These are phyloP conservation scores for Nipponacmea schrenckii DNA, from an alignment of 2,888 invertebrate species.

Conservation along the genomic window DNA sequence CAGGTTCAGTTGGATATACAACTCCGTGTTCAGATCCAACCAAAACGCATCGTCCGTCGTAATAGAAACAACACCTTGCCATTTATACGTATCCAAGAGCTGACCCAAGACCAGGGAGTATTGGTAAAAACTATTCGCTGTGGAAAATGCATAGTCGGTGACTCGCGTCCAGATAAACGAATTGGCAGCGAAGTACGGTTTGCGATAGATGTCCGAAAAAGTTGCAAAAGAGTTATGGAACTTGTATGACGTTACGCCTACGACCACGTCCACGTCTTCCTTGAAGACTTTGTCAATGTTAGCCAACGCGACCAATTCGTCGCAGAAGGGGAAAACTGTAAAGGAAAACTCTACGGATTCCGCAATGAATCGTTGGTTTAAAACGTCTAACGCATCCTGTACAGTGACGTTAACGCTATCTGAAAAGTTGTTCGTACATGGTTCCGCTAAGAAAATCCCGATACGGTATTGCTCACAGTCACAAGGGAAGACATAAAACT, in stretches of 20 bases:
- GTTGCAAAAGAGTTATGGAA: constrained; percentile 17
- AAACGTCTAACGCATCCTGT: neutral
- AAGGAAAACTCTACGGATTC: neutral
- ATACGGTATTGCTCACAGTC: neutral
- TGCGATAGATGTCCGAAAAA: constrained; percentile 15
- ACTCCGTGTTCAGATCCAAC: constrained; percentile 14
- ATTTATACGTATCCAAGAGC: constrained; percentile 5
- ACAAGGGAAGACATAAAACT: neutral
- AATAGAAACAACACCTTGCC: constrained; percentile 10
- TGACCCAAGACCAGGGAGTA: neutral
- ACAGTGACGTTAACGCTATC: neutral
- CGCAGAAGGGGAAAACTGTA: neutral
- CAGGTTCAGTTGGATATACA: constrained; percentile 12
- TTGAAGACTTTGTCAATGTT: neutral
- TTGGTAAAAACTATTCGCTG: constrained; percentile 6
- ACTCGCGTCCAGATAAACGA: constrained; percentile 8
- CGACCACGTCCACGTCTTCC: neutral
- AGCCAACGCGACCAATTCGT: neutral
- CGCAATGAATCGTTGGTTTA: neutral
- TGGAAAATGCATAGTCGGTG: constrained; percentile 3
- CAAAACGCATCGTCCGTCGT: constrained; percentile 7
- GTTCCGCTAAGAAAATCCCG: neutral
- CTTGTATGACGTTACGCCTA: constrained; percentile 12
- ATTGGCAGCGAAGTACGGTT: constrained; percentile 15
- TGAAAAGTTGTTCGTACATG: neutral